Conservation (phyloP, 1,140 invertebrate genomes). For the Bombyx mandarina region DNA sequence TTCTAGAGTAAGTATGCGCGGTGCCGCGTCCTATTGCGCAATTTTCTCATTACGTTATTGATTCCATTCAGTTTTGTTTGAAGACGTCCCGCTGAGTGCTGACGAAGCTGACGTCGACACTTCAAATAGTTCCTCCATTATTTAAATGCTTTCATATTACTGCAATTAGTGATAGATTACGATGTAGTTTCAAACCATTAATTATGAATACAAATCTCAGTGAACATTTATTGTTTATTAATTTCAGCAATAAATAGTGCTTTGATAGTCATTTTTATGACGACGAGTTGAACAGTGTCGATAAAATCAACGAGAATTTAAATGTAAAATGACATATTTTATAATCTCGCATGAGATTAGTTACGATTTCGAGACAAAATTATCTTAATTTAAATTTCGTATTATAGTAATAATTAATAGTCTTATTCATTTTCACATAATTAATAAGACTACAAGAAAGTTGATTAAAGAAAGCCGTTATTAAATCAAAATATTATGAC, state of each 20-base stretch:
- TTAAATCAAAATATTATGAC: conserved; percentile 17
- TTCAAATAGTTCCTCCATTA: conserved; percentile 1
- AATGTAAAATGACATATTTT: too few species aligned
- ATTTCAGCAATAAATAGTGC: not conserved
- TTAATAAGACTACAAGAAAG: conserved; percentile 14
- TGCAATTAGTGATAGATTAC: too few species aligned
- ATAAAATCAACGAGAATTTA: too few species aligned
- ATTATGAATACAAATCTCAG: too few species aligned
- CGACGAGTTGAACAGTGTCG: not conserved
- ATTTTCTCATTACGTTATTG: conserved; percentile 63
- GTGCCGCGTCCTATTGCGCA: conserved; percentile 38
- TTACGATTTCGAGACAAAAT: too few species aligned
- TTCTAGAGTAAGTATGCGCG: too few species aligned
- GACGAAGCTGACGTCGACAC: conserved; percentile 38
- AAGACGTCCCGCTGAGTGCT: conserved; percentile 40
- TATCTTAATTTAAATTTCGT: too few species aligned
- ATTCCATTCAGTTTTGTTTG: conserved; percentile 54
- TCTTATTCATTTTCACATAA: conserved; percentile 6
- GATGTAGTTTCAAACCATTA: too few species aligned
- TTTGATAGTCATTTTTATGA: not conserved
- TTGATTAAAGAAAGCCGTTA: conserved; percentile 17
- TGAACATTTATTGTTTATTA: not conserved
- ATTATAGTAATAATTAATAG: too few species aligned
- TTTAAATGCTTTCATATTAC: too few species aligned
- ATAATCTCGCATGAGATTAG: too few species aligned